Base-by-base conservation (phyloP, 2,888 invertebrate genomes). In the Oscheius sp. region DNA sequence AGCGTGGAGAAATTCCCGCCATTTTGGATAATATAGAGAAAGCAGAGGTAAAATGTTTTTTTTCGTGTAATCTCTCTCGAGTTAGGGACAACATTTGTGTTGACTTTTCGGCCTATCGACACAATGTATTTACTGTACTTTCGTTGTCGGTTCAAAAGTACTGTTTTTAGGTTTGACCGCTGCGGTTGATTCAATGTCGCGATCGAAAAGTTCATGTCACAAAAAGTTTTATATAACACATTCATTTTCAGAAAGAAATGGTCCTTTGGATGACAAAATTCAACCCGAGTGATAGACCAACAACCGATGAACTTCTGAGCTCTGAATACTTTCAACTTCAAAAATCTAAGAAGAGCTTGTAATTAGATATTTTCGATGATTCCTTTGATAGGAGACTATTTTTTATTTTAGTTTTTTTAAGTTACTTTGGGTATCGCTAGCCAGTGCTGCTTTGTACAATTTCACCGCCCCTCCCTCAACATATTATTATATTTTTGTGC, bases 221-320 rank as follows among this genome's bases (percentile, higher is more conserved):
- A n/a, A n/a, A n/a, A n/a, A n/a, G n/a, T 4, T 42, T 42, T n/a
- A 42, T 4, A 42, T 37, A 12, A 37, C 8, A 10, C n/a, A n/a
- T 15, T 6, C 17, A 42, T 42, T 74, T 75, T 46, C 71, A 80
- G 80, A 46, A 61, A 3, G 63, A 72, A 3, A 77, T 79, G 69
- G 52, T 80, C n/a, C 46, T 63, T 8, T 73, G 72, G 66, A 65
- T 81, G 53, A 79, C 81, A 1, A 72, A 52, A 8, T 45, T 72
- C 39, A 33, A 75, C 39, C 72, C 81, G 3, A 58, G 61, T 0
- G 20, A 72, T 1, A 69, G 81, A 45, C 79, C 79, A n/a, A 45
- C 67, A 20, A 46, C 33, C 31, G 48, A 58, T 4, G 67, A 67
- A 1, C 57, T 67, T 31, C 67, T 67, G 20, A 50, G n/a, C 17